Evolutionary conservation across 2,888 invertebrate genomes (phyloP), one percentile per base, ranked within the genome.

Genomic region (Stegana nigrithorax): DNA sequence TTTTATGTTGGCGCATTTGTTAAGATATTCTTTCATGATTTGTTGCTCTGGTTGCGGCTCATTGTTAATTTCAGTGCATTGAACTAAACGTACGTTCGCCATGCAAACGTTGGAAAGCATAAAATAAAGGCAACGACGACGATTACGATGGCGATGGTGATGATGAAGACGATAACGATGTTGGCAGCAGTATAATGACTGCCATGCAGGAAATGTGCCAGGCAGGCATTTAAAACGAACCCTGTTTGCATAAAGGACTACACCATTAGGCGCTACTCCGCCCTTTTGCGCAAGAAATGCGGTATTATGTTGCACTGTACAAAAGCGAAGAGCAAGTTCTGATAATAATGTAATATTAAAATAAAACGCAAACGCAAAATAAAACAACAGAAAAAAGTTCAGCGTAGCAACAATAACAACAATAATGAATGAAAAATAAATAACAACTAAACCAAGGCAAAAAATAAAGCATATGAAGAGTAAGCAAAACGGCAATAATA

Each of bases 21-120:
- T 66, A 66, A 67, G 74, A 71, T 69, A 72, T 73, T 75, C 66
- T 78, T 75, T 67, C 58, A 67, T 17, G 56, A 17, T 47, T n/a
- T 55, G 29, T 19, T 29, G 23, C 21, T 12, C 21, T 55, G 32
- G 32, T 36, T 27, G 14, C 25, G 29, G 32, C 12, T 6, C 63
- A 68, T 74, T 71, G 75, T 68, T 71, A 75, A 77, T 71, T 75
- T 68, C 62, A 71, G 75, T 77, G 78, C 79, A 75, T 75, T 66
- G 79, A 79, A 77, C 75, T 72, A 66, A 59, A 29, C 21, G n/a
- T 29, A 66, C 45, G 56, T 27, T 39, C 23, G 45, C 17, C 1
- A 55, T 27, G 51, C 27, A n/a, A 55, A 56, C 61, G 61, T n/a
- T n/a, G n/a, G n/a, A n/a, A n/a, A n/a, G n/a, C n/a, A n/a, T n/a